These are phyloP conservation scores for Antrozous pallidus DNA, from an alignment of 2,797 vertebrate species.

Conservation along the genomic window DNA sequence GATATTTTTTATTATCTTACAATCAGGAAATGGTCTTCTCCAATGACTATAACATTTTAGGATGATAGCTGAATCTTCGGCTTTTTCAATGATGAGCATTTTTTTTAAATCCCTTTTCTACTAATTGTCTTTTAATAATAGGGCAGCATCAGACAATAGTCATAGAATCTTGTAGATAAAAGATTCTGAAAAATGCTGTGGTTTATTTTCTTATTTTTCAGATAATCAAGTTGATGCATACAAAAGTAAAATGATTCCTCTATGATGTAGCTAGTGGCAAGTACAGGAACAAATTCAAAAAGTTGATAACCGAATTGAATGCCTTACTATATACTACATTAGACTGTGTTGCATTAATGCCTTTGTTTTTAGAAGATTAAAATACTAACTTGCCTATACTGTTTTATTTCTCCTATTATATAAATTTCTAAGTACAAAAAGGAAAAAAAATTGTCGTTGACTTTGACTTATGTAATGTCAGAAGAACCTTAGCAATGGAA, in stretches of 20 bases:
- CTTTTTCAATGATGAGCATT: neutral
- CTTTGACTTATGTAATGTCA: neutral
- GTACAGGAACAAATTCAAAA: neutral
- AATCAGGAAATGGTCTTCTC: neutral
- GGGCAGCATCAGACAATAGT: neutral
- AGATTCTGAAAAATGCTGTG: neutral
- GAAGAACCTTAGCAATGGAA: neutral
- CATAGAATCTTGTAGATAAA: neutral
- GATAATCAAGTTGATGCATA: neutral
- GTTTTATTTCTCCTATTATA: neutral
- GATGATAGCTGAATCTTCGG: neutral
- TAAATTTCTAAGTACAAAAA: neutral
- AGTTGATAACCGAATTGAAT: neutral
- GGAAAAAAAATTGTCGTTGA: neutral
- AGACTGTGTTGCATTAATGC: neutral
- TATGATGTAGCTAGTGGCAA: neutral
- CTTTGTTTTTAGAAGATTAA: neutral
- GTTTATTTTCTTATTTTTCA: neutral
- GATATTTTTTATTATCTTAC: neutral
- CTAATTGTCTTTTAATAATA: neutral
- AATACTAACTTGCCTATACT: neutral
- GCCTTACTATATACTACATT: neutral
- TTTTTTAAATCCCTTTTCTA: neutral
- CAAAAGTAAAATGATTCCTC: neutral
- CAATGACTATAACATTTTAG: neutral